Conservation (phyloP, 92 coral and sea anemone genomes). For the Zoanthus solanderi region DNA sequence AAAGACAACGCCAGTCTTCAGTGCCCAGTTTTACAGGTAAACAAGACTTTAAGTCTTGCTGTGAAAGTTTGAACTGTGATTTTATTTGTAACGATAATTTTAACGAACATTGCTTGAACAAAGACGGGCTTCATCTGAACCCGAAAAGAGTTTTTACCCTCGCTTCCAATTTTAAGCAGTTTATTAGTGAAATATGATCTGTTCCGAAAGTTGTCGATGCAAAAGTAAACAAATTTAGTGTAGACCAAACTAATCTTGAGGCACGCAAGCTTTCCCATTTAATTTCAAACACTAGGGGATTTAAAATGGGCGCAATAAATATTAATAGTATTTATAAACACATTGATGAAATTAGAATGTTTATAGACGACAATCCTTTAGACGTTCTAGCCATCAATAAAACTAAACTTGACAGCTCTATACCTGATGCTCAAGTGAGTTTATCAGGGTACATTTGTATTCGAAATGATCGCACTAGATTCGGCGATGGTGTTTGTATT, state of each 20-base stretch:
- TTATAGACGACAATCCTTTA: slow-evolving; percentile 27
- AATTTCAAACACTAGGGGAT: slow-evolving; percentile 48
- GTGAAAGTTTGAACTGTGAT: slow-evolving; percentile 46
- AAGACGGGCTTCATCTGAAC: slow-evolving; percentile 51
- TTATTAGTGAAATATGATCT: slow-evolving; percentile 48
- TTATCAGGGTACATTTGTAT: slow-evolving; percentile 43
- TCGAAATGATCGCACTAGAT: slow-evolving; percentile 23
- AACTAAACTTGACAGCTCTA: slow-evolving; percentile 49
- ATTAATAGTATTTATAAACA: slow-evolving; percentile 53
- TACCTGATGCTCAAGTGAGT: slow-evolving; percentile 7
- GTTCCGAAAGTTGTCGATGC: slow-evolving; percentile 55
- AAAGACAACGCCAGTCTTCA: slow-evolving; percentile 39
- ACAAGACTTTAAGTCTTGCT: slow-evolving; percentile 24
- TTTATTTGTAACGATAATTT: slow-evolving; percentile 47
- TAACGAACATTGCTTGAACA: slow-evolving; percentile 29
- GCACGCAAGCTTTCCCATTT: slow-evolving; percentile 32
- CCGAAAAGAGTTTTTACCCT: slow-evolving; percentile 54
- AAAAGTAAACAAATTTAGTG: slow-evolving; percentile 34
- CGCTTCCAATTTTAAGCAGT: slow-evolving; percentile 49
- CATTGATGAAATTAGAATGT: slow-evolving; percentile 53
- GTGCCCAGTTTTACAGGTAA: slow-evolving; percentile 25
- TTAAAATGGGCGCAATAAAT: slow-evolving; percentile 47
- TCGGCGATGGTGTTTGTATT: slow-evolving; percentile 62
- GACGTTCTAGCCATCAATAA: slow-evolving; percentile 54
- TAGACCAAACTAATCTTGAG: slow-evolving; percentile 47